Conservation (phyloP, 2,888 invertebrate species). For the Drosophila formosana region DNA sequence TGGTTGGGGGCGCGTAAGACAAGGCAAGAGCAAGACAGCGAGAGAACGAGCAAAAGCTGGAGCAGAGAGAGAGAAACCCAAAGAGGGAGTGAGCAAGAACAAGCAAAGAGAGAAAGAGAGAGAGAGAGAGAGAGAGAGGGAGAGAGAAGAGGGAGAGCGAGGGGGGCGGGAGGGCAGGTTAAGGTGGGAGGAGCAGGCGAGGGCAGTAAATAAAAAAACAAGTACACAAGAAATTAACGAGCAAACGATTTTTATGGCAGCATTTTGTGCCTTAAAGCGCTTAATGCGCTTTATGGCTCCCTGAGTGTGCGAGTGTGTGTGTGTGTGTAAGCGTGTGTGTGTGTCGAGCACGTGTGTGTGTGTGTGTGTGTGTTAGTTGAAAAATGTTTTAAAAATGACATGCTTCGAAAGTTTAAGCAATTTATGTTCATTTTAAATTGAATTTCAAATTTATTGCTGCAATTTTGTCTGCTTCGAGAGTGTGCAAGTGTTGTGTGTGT, state of each 20-base stretch:
- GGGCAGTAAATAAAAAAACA: constrained; percentile 71
- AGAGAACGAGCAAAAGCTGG: not conserved
- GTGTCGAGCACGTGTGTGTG: constrained; percentile 14
- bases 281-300: constrained; percentile 73
- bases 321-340: constrained; percentile 22
- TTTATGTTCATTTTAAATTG: constrained; percentile 85
- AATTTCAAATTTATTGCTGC: constrained; percentile 85
- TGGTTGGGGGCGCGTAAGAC: constrained; percentile 37
- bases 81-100: not conserved
- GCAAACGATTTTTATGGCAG: constrained; percentile 82
- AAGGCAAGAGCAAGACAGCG: constrained; percentile 11
- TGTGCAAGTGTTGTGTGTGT: constrained; percentile 17
- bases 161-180: too few relatives aligned
- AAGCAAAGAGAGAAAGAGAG: not conserved
- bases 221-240: constrained; percentile 79
- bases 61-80: not conserved
- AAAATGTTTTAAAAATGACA: constrained; percentile 85
- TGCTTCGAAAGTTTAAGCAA: constrained; percentile 85
- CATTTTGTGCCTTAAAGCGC: constrained; percentile 82
- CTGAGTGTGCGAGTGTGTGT: constrained; percentile 21
- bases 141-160: not conserved
- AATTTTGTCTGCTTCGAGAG: constrained; percentile 68
- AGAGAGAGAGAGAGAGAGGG: not conserved
- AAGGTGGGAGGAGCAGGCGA: constrained; percentile 2
- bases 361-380: constrained; percentile 73